Percentiles rank a stretch among this genome's conserved stretches.
These are phyloP conservation scores for Tetragonula clypearis DNA, from an alignment of 1,140 invertebrate genomes.

Conservation along the genomic window DNA sequence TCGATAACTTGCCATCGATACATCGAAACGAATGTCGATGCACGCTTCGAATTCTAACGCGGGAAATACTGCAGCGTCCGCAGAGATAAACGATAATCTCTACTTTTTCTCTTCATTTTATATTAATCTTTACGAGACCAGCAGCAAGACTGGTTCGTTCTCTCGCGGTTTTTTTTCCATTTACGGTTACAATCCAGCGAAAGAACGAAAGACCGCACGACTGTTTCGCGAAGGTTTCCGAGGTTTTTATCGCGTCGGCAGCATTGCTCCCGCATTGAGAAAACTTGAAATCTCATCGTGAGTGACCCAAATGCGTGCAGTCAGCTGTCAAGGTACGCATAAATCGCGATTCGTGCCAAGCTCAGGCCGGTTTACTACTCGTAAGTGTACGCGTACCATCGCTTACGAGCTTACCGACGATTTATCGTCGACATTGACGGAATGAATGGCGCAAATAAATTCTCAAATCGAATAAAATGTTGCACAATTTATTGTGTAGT, in stretches of 20 bases:
- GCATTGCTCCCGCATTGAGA: constrained; percentile 58
- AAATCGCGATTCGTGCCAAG: constrained; percentile 39
- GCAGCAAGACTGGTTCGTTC: not conserved
- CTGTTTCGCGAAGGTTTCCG: constrained; percentile 54
- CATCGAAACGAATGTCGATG: not conserved
- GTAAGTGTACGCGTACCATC: not conserved
- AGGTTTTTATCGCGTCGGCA: constrained; percentile 57
- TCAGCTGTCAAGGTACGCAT: constrained; percentile 57
- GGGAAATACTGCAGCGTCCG: not conserved
- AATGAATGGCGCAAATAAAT: not conserved
- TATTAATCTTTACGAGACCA: not conserved
- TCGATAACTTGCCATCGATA: not conserved
- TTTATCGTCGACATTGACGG: constrained; percentile 2
- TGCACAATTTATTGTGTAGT: not conserved
- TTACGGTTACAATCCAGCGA: constrained; percentile 58
- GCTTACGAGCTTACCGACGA: not conserved
- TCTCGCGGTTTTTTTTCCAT: constrained; percentile 50
- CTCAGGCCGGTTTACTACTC: not conserved
- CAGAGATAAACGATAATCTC: not conserved
- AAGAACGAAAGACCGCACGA: constrained; percentile 55
- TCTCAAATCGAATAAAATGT: no score
- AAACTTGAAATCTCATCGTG: constrained; percentile 53
- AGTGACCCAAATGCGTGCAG: constrained; percentile 61
- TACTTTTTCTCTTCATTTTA: no score
- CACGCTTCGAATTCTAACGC: not conserved